These are phyloP conservation scores for Pelusios castaneus DNA, from an alignment of 2,113 vertebrate species.

Conservation along the genomic window DNA sequence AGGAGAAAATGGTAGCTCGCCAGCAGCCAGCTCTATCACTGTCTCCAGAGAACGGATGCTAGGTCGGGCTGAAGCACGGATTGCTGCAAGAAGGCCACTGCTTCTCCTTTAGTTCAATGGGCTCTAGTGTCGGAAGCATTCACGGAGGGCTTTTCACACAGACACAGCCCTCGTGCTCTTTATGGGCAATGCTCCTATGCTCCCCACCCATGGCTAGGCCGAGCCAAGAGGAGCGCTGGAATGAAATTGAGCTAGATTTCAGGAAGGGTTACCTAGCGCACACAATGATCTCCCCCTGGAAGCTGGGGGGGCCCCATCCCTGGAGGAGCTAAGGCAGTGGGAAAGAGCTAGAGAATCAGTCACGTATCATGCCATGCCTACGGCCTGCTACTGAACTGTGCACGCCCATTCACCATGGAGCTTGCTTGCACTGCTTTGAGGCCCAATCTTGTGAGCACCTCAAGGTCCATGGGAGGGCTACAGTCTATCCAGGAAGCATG, in stretches of 20 bases:
- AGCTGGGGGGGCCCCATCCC: neutral
- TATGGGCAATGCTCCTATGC: neutral
- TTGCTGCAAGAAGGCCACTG: neutral
- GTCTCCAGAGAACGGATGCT: neutral
- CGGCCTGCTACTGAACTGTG: neutral
- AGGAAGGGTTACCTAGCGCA: neutral
- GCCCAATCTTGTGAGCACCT: neutral
- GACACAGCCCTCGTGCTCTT: neutral
- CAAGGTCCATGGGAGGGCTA: neutral
- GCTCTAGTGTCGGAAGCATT: neutral
- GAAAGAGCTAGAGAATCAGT: neutral
- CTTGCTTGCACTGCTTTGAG: neutral
- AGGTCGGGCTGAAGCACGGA: neutral
- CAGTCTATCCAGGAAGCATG: neutral
- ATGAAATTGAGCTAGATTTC: neutral
- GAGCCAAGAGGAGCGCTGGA: neutral
- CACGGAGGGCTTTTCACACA: neutral
- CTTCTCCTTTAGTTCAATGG: neutral
- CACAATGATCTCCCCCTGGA: neutral
- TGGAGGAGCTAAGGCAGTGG: accelerated
- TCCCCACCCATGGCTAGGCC: neutral
- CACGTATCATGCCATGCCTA: accelerated
- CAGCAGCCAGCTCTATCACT: neutral
- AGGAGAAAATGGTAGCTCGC: no score
- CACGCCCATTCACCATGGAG: neutral